Percentiles rank a stretch among this genome's conserved stretches.
phyloP scores from a whole-genome alignment of 2,888 invertebrate genomes.

The Caenorhabditis sp. region DNA sequence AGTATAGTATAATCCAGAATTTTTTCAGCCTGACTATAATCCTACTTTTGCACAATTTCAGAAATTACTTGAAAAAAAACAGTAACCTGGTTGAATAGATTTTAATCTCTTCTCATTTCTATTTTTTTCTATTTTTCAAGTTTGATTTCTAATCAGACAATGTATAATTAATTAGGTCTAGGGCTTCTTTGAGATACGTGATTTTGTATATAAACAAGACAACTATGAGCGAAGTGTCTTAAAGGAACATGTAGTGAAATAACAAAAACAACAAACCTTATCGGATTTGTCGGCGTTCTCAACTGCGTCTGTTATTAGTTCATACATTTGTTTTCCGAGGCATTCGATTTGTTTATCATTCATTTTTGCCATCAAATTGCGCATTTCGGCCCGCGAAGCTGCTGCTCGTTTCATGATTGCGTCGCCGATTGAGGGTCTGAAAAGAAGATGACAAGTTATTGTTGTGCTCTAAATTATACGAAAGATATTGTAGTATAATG shows the following conservation, averaged over 20 bases:
- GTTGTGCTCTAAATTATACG: too few relatives aligned
- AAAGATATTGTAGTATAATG: too few relatives aligned
- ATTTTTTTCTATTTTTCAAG: too few relatives aligned
- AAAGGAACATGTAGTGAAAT: background rate
- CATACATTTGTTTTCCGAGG: conserved; percentile 53
- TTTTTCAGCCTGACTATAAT: too few relatives aligned
- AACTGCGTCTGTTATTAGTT: conserved; percentile 62
- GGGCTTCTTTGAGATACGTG: background rate
- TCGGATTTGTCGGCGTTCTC: conserved; percentile 62
- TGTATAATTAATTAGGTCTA: background rate
- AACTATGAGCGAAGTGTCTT: too few relatives aligned
- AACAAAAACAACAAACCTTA: conserved; percentile 43
- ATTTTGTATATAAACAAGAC: too few relatives aligned
- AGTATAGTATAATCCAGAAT: too few relatives aligned
- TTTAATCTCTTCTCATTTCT: too few relatives aligned
- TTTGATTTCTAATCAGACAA: too few relatives aligned
- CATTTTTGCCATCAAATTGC: conserved; percentile 56
- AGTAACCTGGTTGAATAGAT: too few relatives aligned
- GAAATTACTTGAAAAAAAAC: too few relatives aligned
- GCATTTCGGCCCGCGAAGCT: conserved; percentile 60
- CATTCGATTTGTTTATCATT: conserved; percentile 57
- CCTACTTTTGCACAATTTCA: too few relatives aligned
- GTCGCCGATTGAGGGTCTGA: conserved; percentile 64
- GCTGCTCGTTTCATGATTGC: conserved; percentile 65
- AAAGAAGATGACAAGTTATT: conserved; percentile 7